Evolutionary conservation across 2,113 vertebrate species (phyloP).

Genomic region (Nibea coibor): DNA sequence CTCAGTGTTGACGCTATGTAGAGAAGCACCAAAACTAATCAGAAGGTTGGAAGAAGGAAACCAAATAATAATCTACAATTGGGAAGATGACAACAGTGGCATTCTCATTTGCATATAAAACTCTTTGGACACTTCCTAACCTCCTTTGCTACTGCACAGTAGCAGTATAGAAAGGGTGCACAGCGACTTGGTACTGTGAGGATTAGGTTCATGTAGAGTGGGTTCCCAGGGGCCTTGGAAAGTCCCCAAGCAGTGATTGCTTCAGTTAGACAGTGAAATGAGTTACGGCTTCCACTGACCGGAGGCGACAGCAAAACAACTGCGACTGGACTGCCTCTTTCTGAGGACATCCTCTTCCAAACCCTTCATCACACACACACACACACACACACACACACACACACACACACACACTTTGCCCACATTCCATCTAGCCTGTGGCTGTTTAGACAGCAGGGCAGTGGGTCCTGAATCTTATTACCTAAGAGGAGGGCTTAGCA

Average conservation of each 20-base stretch:
- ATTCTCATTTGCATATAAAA: slow-evolving; percentile 58
- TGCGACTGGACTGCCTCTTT: slow-evolving; percentile 45
- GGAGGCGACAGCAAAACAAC: slow-evolving; percentile 42
- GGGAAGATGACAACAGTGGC: slow-evolving; percentile 8
- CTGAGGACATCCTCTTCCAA: slow-evolving; percentile 38
- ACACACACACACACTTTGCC: slow-evolving; percentile 4
- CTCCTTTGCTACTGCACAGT: slow-evolving; percentile 1
- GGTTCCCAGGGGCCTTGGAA: slow-evolving; percentile 30
- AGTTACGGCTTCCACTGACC: slow-evolving; percentile 57
- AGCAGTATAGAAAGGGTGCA: slow-evolving; percentile 1
- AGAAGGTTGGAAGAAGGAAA: neutral
- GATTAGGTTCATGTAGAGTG: slow-evolving; percentile 61
- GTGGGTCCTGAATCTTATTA: slow-evolving; percentile 68
- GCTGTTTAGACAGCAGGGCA: slow-evolving; percentile 57
- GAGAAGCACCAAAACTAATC: neutral
- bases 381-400: slow-evolving; percentile 7
- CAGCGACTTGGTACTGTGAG: slow-evolving; percentile 30
- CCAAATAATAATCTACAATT: slow-evolving; percentile 9
- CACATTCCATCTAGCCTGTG: slow-evolving; percentile 46
- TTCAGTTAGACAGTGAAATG: slow-evolving; percentile 60
- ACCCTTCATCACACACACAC: slow-evolving; percentile 36
- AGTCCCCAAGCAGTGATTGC: slow-evolving; percentile 60
- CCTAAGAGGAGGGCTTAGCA: slow-evolving; percentile 59
- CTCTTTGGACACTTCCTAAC: slow-evolving; percentile 30
- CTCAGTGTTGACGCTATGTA: neutral